Evolutionary conservation across 2,113 vertebrate species (phyloP), one percentile per base, ranked within the genome.

Genomic region (Corydoras maculifer): DNA sequence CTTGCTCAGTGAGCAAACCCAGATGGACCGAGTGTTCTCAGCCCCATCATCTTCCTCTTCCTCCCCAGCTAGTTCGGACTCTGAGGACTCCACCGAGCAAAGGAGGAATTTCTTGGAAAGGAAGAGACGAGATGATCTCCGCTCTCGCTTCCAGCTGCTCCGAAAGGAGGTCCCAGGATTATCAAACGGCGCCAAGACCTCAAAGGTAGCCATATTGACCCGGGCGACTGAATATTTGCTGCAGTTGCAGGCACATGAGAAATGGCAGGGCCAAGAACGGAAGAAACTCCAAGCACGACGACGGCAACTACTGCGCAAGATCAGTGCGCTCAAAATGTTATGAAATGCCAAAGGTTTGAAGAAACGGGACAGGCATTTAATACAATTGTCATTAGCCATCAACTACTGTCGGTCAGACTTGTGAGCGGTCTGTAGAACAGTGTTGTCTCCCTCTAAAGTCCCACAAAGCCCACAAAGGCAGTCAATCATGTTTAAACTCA

Each of bases 121-220:
- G 68, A 96, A 98, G 77, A 83, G 96, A 73, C 88, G 95, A 53
- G 96, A 98, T 0, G 95, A 97, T 72, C 92, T 98, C 6, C 90
- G 95, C 13, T 98, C 94, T 0, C 88, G 96, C 2, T 98, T 98
- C 82, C 87, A 94, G 69, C 92, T 92, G 0, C 84, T 98, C 35
- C 83, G 94, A 62, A 93, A 94, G 64, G 87, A 96, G 82, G 90
- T 98, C 35, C 96, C 96, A 0, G 91, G 91, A 10, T 86, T 98
- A 0, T 88, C 88, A 49, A 86, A 88, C 79, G 90, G 92, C 2
- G 83, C 92, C 68, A 98, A 97, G 77, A 92, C 94, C 0, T 94
- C 96, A 1, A 98, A 98, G 75, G 95, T 98, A 73, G 93, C 94
- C 76, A 96, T 98, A 82, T 86, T 98, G 82, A 94, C 94, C 74